phyloP scores from a whole-genome alignment of 2,888 invertebrate species.

The Agrochola circellaris region DNA sequence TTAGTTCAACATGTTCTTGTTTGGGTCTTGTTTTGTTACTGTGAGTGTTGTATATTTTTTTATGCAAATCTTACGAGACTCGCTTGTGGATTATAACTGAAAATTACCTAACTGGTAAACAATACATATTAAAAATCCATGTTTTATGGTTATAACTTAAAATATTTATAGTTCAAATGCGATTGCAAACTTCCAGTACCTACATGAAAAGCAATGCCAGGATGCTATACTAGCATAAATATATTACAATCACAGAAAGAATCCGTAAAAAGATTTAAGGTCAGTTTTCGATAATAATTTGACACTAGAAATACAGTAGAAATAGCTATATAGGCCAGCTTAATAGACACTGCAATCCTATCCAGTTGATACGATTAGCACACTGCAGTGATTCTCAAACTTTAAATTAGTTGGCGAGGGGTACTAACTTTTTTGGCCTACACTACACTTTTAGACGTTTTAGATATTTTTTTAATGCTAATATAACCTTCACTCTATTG shows the following conservation, averaged over 20 bases:
- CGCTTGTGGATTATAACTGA: no score
- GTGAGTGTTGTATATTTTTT: not conserved
- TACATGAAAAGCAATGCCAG: not conserved
- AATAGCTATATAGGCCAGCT: slow-evolving; percentile 17
- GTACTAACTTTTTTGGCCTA: not conserved
- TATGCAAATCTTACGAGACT: not conserved
- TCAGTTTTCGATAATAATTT: slow-evolving; percentile 1
- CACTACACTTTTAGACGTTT: not conserved
- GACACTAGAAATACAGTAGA: not conserved
- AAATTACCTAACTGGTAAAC: no score
- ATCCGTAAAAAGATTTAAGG: no score
- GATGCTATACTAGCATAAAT: not conserved
- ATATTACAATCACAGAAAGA: not conserved
- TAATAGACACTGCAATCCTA: slow-evolving; percentile 34
- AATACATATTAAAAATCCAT: no score
- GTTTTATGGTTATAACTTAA: not conserved
- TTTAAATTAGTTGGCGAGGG: slow-evolving; percentile 25
- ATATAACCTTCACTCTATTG: not conserved
- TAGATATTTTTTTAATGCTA: not conserved
- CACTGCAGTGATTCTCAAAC: slow-evolving; percentile 36
- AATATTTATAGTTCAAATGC: not conserved
- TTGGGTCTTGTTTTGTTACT: slow-evolving; percentile 10
- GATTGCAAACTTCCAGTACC: not conserved
- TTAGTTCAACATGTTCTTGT: slow-evolving; percentile 15
- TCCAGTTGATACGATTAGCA: slow-evolving; percentile 38